Evolutionary conservation across 2,113 vertebrate species (phyloP).

Genomic region (Odocoileus virginianus): DNA sequence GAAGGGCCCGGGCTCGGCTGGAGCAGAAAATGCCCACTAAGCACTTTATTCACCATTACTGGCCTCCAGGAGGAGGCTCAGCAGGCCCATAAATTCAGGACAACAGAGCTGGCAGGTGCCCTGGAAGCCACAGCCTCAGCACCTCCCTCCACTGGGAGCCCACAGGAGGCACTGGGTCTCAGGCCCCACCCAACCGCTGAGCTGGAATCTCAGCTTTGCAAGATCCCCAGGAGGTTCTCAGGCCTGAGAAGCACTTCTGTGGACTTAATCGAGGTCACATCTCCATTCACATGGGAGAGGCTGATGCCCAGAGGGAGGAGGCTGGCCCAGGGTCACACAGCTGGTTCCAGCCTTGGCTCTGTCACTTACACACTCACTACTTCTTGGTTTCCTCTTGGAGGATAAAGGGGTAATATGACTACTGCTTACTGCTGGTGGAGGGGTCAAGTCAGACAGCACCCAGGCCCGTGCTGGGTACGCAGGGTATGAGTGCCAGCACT

Average conservation of each 20-base stretch:
- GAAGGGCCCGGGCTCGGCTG: neutral
- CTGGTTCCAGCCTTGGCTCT: neutral
- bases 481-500: rapidly evolving
- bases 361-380: neutral
- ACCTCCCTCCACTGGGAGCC: slow-evolving; percentile 44
- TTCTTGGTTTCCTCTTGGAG: neutral
- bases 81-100: neutral
- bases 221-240: slow-evolving; percentile 21
- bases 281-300: slow-evolving; percentile 2
- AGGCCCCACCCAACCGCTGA: slow-evolving; percentile 46
- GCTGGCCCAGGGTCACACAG: neutral
- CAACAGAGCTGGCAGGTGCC: neutral
- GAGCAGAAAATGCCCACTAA: neutral
- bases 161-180: neutral
- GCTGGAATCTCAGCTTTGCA: slow-evolving; percentile 21
- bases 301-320: slow-evolving; percentile 18
- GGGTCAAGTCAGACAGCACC: neutral
- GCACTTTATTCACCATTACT: neutral
- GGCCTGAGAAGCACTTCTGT: slow-evolving; percentile 14
- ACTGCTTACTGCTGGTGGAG: neutral
- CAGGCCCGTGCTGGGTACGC: rapidly evolving
- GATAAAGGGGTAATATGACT: no score
- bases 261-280: slow-evolving; percentile 34
- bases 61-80: slow-evolving; percentile 5
- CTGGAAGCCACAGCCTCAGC: neutral